phyloP scores from a whole-genome alignment of 2,113 vertebrate genomes.

The Dipodomys merriami region DNA sequence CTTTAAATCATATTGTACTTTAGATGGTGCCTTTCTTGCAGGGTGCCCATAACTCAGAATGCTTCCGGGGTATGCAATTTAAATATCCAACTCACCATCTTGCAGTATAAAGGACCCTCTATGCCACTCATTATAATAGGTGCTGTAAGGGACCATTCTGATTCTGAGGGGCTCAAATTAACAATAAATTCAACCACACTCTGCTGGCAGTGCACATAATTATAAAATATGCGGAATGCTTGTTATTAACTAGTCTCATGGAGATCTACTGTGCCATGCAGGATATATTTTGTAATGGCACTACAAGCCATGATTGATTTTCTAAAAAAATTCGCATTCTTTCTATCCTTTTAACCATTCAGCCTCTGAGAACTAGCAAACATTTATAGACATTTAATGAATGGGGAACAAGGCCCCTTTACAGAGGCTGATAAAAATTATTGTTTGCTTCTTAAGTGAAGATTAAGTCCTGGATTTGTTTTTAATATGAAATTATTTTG shows the following conservation, averaged over 20 bases:
- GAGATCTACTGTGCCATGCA: slow-evolving; percentile 43
- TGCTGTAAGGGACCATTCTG: slow-evolving; percentile 59
- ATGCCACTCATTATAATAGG: slow-evolving; percentile 77
- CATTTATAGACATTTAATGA: slow-evolving; percentile 69
- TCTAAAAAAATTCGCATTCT: slow-evolving; percentile 54
- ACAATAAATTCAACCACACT: slow-evolving; percentile 70
- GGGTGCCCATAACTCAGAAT: slow-evolving; percentile 73
- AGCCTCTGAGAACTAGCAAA: slow-evolving; percentile 69
- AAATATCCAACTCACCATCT: slow-evolving; percentile 79
- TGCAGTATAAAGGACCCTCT: slow-evolving; percentile 75
- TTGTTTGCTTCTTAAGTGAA: slow-evolving; percentile 60
- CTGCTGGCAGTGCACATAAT: slow-evolving; percentile 67
- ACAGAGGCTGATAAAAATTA: slow-evolving; percentile 51
- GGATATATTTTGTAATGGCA: slow-evolving; percentile 35
- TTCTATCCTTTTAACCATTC: slow-evolving; percentile 52
- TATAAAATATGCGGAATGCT: slow-evolving; percentile 78
- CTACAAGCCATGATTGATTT: slow-evolving; percentile 64
- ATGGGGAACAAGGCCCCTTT: slow-evolving; percentile 25
- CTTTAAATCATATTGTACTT: slow-evolving; percentile 71
- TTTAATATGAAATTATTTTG: slow-evolving; percentile 71
- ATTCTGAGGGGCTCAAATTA: slow-evolving; percentile 64
- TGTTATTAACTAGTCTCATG: slow-evolving; percentile 68
- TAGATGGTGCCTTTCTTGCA: slow-evolving; percentile 59
- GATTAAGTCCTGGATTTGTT: slow-evolving; percentile 53
- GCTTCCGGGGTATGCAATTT: slow-evolving; percentile 70